Percentiles rank a stretch among this genome's conserved stretches.
Evolutionary conservation across 2,797 vertebrate species (phyloP).

Genomic region (Xenopus petersii): DNA sequence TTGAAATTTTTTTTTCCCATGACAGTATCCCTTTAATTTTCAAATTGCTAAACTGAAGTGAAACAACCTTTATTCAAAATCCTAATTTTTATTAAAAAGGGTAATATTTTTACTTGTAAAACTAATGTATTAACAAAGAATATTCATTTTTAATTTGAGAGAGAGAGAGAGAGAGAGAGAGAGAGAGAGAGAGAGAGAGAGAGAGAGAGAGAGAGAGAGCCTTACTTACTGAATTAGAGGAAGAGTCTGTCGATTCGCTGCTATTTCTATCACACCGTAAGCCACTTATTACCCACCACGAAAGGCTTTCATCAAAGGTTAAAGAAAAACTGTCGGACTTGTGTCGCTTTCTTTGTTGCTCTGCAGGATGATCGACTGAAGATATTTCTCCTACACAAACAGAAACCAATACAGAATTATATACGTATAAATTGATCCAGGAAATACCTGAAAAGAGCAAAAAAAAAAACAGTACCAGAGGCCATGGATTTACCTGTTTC

Average conservation of each 20-base stretch:
- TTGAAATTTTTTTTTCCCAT: too few relatives aligned
- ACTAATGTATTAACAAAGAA: too few relatives aligned
- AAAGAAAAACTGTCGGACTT: conserved; percentile 90
- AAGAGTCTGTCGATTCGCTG: conserved; percentile 80
- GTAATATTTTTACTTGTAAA: too few relatives aligned
- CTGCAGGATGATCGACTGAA: conserved; percentile 65
- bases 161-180: too few relatives aligned
- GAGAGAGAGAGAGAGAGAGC: too few relatives aligned
- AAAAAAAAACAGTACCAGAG: too few relatives aligned
- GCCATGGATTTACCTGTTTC: conserved; percentile 62
- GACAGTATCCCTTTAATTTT: too few relatives aligned
- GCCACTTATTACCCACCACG: conserved; percentile 88
- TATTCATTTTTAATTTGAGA: too few relatives aligned
- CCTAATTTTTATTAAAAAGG: too few relatives aligned
- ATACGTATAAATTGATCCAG: background rate
- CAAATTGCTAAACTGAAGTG: too few relatives aligned
- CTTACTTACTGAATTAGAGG: conserved; percentile 76
- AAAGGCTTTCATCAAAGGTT: conserved; percentile 88
- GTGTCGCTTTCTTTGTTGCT: conserved; percentile 79
- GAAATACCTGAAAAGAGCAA: background rate
- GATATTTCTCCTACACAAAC: conserved; percentile 66
- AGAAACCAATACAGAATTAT: conserved; percentile 35
- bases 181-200: too few relatives aligned
- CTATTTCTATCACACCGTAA: conserved; percentile 75
- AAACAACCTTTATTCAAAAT: too few relatives aligned